Conservation (phyloP, 2,888 invertebrate genomes). For the Danaus chrysippus region DNA sequence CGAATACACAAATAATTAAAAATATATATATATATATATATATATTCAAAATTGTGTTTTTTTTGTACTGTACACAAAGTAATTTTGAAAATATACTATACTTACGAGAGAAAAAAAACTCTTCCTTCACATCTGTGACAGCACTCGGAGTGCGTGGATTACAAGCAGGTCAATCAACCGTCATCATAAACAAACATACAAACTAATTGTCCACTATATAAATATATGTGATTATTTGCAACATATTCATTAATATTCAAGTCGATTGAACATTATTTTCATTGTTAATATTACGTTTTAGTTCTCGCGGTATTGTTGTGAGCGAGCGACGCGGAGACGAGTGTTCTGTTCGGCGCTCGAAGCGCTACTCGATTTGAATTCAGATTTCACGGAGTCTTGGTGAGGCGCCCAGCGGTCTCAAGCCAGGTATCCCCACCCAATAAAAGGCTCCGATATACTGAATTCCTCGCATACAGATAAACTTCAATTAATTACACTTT, state of each 20-base stretch:
- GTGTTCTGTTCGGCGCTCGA: slow-evolving; percentile 43
- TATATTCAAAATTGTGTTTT: too few relatives aligned
- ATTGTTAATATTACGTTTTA: slow-evolving; percentile 53
- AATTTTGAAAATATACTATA: neutral
- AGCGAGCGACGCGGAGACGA: slow-evolving; percentile 26
- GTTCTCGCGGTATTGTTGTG: slow-evolving; percentile 42
- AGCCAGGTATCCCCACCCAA: slow-evolving; percentile 44
- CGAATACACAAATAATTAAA: too few relatives aligned
- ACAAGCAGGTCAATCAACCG: slow-evolving; percentile 59
- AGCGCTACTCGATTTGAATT: slow-evolving; percentile 54
- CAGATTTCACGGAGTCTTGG: slow-evolving; percentile 14
- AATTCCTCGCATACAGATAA: slow-evolving; percentile 1
- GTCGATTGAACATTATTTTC: slow-evolving; percentile 43
- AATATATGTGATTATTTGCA: slow-evolving; percentile 39
- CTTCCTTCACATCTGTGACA: slow-evolving; percentile 38
- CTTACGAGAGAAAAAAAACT: slow-evolving; percentile 25
- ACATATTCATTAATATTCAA: slow-evolving; percentile 39
- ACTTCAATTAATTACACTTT: neutral
- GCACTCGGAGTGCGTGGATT: slow-evolving; percentile 52
- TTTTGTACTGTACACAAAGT: too few relatives aligned
- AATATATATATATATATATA: too few relatives aligned
- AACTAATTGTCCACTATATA: slow-evolving; percentile 31
- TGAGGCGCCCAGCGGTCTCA: slow-evolving; percentile 47
- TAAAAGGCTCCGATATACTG: neutral
- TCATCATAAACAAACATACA: slow-evolving; percentile 38